Conservation (phyloP, 2,888 invertebrate species). For the Drosophila meridiana region DNA sequence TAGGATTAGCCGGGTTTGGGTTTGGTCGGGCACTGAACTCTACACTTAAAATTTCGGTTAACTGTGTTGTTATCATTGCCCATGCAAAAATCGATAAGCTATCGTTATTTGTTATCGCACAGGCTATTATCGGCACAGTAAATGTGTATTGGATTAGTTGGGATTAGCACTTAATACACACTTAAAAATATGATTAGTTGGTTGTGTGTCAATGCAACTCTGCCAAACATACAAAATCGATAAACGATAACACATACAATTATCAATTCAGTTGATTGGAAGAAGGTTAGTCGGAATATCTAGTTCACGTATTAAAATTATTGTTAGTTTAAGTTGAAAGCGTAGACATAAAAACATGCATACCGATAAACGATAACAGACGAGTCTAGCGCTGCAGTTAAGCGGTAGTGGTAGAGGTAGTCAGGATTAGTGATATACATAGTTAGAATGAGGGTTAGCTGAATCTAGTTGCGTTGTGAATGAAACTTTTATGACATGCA, state of each 20-base stretch:
- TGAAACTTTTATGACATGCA: neutral
- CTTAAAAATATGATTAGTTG: neutral
- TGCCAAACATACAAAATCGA: neutral
- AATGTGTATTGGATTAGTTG: neutral
- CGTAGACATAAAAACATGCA: neutral
- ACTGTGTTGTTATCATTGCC: neutral
- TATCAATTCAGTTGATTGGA: neutral
- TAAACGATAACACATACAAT: neutral
- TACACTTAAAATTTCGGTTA: neutral
- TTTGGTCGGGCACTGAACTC: neutral
- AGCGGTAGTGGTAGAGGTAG: neutral
- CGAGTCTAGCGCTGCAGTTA: neutral
- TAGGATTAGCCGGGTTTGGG: neutral
- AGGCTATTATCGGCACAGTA: neutral
- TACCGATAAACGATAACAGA: neutral
- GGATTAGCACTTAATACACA: neutral
- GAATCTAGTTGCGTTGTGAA: no score
- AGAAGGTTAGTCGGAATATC: neutral
- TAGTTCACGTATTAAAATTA: neutral
- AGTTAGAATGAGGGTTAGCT: no score
- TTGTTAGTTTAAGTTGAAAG: neutral
- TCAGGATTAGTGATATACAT: neutral
- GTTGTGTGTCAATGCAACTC: neutral
- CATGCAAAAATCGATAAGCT: neutral
- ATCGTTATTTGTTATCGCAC: conserved; percentile 1